Evolutionary conservation across 2,797 vertebrate genomes (phyloP).

Genomic region (Pteronotus mesoamericanus): DNA sequence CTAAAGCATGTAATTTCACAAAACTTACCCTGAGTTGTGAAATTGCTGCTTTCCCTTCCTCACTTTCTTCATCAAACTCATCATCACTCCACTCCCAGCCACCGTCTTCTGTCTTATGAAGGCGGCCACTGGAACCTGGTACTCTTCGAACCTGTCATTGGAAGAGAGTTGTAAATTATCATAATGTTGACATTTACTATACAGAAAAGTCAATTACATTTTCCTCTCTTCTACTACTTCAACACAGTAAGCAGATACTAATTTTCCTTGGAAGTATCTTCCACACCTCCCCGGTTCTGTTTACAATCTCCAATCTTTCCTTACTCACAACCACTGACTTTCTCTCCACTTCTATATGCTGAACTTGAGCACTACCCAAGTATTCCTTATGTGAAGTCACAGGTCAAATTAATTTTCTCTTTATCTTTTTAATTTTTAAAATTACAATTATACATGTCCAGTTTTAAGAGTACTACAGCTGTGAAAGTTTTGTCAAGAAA

Average conservation of each 20-base stretch:
- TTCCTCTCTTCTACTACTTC: not conserved
- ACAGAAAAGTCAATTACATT: not conserved
- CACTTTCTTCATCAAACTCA: constrained; percentile 97
- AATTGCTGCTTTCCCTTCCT: constrained; percentile 97
- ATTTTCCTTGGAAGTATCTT: not conserved
- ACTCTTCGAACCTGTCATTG: constrained; percentile 91
- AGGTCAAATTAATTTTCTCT: not conserved
- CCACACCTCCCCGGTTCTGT: not conserved
- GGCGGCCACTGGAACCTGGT: constrained; percentile 95
- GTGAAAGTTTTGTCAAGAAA: not conserved
- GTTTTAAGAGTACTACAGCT: not conserved
- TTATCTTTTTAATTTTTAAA: not conserved
- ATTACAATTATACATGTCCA: not conserved
- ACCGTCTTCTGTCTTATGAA: constrained; percentile 97
- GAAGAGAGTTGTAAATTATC: not conserved
- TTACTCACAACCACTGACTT: not conserved
- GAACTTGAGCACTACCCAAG: not conserved
- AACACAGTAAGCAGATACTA: not conserved
- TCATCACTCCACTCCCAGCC: constrained; percentile 98
- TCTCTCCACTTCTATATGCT: not conserved
- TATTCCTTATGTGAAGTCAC: not conserved
- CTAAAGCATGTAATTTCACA: not conserved
- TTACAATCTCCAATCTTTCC: not conserved
- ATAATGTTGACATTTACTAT: not conserved
- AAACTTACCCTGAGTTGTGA: constrained; percentile 92